phyloP scores from a whole-genome alignment of 2,113 vertebrate genomes.

The Actinemys pallida region DNA sequence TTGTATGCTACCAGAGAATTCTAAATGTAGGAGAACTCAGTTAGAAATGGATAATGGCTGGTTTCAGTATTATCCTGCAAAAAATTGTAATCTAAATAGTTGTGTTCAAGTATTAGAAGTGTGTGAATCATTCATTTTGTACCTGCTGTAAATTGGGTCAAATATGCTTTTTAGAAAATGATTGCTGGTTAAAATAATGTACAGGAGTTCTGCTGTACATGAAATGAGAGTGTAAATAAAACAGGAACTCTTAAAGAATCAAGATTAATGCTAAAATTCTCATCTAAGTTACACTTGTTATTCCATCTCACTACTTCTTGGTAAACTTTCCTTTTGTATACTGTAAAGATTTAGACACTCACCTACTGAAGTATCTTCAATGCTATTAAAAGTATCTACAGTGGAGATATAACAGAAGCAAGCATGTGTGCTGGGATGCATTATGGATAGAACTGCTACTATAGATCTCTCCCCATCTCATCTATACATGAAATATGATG shows the following conservation, averaged over 20 bases:
- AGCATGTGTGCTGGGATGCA: not conserved
- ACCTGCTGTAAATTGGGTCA: not conserved
- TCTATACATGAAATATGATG: not conserved
- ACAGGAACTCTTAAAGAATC: not conserved
- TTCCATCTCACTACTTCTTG: not conserved
- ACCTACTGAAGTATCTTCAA: not conserved
- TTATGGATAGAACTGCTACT: not conserved
- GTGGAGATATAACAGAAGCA: not conserved
- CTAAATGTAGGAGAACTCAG: not conserved
- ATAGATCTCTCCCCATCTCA: not conserved
- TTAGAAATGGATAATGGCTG: not conserved
- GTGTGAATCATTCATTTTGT: not conserved
- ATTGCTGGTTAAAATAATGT: not conserved
- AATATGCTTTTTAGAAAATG: not conserved
- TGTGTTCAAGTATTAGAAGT: not conserved
- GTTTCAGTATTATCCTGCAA: not conserved
- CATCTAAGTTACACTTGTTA: not conserved
- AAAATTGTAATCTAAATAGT: not conserved
- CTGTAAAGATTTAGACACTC: not conserved
- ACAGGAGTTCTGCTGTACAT: not conserved
- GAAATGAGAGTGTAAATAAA: not conserved
- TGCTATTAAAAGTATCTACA: not conserved
- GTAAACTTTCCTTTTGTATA: not conserved
- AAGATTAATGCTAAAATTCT: not conserved
- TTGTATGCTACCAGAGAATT: not conserved